Conservation (phyloP, 2,113 vertebrate genomes). For the Danionella cerebrum region DNA sequence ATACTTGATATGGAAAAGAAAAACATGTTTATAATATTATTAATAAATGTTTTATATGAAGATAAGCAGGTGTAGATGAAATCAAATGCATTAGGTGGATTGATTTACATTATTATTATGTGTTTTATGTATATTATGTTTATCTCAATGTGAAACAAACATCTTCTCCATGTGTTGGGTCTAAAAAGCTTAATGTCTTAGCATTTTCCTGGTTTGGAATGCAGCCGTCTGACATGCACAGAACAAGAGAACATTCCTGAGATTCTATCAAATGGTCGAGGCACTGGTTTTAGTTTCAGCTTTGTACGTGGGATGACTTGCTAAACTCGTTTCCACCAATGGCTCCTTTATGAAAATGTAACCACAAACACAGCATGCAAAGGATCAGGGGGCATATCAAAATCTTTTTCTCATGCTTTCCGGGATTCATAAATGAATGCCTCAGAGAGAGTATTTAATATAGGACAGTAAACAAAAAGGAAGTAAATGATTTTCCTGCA, state of each 20-base stretch:
- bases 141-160: neutral
- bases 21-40: too few species aligned
- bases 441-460: too few species aligned
- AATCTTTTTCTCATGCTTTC: neutral
- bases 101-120: too few species aligned
- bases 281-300: conserved; percentile 10
- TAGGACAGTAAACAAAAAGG: too few species aligned
- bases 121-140: too few species aligned
- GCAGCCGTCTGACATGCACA: neutral
- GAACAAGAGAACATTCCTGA: conserved; percentile 17
- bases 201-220: conserved; percentile 21
- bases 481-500: neutral
- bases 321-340: conserved; percentile 16
- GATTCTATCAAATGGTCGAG: neutral
- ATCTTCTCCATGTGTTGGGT: neutral
- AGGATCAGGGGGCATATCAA: neutral
- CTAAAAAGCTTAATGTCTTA: neutral
- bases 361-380: neutral
- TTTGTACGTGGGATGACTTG: neutral
- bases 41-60: too few species aligned
- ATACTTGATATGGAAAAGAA: too few species aligned
- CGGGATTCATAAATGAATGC: neutral
- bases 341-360: conserved; percentile 1
- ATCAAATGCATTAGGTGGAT: too few species aligned
- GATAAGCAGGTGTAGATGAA: too few species aligned